Evolutionary conservation across 64 coral and sea anemone species (phyloP).

Genomic region (Pachyseris speciosa): DNA sequence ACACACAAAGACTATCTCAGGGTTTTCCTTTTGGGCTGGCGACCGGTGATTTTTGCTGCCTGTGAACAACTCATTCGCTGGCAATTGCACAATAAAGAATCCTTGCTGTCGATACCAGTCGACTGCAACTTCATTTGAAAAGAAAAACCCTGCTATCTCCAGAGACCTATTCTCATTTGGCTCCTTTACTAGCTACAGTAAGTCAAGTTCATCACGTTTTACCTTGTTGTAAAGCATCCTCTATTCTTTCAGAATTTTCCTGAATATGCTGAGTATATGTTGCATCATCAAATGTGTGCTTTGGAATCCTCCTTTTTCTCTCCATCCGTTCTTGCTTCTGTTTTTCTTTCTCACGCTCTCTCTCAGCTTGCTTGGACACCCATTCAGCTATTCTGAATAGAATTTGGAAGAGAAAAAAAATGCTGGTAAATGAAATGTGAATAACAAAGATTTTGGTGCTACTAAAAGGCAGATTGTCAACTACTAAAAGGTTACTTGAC

Average conservation of each 20-base stretch:
- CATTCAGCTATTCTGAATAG: conserved; percentile 96
- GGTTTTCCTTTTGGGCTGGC: too few relatives aligned
- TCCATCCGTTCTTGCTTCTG: conserved; percentile 79
- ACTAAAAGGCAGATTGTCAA: too few relatives aligned
- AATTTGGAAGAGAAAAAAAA: background rate
- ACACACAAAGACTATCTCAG: too few relatives aligned
- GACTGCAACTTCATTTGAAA: too few relatives aligned
- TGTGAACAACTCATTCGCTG: too few relatives aligned
- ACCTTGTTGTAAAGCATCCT: conserved; percentile 97
- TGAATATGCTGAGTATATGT: conserved; percentile 89
- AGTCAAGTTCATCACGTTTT: background rate
- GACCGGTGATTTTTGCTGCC: too few relatives aligned
- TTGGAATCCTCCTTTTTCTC: conserved; percentile 72
- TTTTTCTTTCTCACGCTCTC: conserved; percentile 84
- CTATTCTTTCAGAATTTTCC: conserved; percentile 85
- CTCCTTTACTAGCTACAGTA: too few relatives aligned
- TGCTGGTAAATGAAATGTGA: background rate
- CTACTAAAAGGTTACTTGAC: too few relatives aligned
- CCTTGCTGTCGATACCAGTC: too few relatives aligned
- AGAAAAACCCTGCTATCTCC: too few relatives aligned
- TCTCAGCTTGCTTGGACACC: conserved; percentile 92
- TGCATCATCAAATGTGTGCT: conserved; percentile 95
- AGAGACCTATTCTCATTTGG: background rate
- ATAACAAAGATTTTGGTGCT: too few relatives aligned
- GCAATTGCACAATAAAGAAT: too few relatives aligned